These are phyloP conservation scores for Chloropsis cyanopogon DNA, from an alignment of 2,113 vertebrate species.

Conservation along the genomic window DNA sequence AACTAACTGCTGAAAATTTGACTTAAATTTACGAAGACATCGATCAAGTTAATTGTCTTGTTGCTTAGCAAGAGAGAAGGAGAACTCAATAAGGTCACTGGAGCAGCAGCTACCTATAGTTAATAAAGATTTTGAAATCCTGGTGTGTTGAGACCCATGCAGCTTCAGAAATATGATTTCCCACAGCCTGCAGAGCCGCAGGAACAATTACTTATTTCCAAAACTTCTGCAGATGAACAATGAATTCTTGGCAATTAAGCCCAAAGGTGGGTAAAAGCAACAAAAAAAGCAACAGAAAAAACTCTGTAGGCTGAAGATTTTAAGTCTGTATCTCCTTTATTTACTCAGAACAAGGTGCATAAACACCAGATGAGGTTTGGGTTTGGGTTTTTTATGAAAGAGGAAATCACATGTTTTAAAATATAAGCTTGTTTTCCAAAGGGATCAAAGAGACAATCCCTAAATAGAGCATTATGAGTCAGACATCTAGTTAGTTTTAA, in stretches of 20 bases:
- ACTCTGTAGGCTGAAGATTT: neutral
- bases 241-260: neutral
- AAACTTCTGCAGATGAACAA: neutral
- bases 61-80: slow-evolving; percentile 29
- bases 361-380: neutral
- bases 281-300: neutral
- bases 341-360: neutral
- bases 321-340: neutral
- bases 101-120: neutral
- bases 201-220: neutral
- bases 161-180: neutral
- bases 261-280: neutral
- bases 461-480: neutral
- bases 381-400: accelerated
- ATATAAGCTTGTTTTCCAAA: neutral
- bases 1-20: slow-evolving; percentile 36
- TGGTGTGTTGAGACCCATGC: neutral
- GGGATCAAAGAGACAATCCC: neutral
- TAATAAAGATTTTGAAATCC: slow-evolving; percentile 26
- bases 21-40: neutral
- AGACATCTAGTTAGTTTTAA: neutral
- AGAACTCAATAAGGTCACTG: neutral
- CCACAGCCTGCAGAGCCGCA: neutral
- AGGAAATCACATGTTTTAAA: neutral
- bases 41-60: slow-evolving; percentile 49